These are phyloP conservation scores for Nephrocerus scutellatus DNA, from an alignment of 2,888 invertebrate species.

Conservation along the genomic window DNA sequence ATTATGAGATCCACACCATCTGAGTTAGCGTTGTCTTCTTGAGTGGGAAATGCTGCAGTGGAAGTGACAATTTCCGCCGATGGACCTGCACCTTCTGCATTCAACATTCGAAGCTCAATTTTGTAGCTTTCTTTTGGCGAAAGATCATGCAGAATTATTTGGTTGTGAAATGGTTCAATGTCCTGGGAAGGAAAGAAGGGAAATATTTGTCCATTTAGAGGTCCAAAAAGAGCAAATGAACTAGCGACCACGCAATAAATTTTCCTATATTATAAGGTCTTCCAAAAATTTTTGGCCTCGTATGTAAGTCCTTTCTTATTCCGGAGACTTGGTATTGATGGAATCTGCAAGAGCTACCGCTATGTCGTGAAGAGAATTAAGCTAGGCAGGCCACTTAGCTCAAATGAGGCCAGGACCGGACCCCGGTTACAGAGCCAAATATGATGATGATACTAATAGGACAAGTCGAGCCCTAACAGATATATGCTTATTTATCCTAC, in stretches of 20 bases:
- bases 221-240: neutral
- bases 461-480: no score
- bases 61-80: constrained; percentile 56
- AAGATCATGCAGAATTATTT: constrained; percentile 55
- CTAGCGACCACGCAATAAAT: neutral
- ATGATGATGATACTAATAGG: no score
- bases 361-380: no score
- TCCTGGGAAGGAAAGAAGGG: constrained; percentile 2
- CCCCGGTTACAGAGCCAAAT: no score
- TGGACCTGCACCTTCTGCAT: constrained; percentile 74
- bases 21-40: constrained; percentile 18
- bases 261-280: no score
- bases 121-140: constrained; percentile 65
- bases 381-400: no score
- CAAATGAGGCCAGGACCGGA: no score
- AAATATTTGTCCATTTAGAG: neutral
- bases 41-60: constrained; percentile 15
- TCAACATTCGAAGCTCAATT: constrained; percentile 72
- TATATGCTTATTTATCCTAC: no score
- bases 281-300: no score
- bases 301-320: no score
- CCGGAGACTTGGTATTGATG: no score
- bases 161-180: constrained; percentile 2
- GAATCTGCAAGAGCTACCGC: no score
- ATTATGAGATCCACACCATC: constrained; percentile 25